A percentile compares a stretch with the other conserved stretches of the same genome.
Evolutionary conservation across 2,797 vertebrate genomes (phyloP).

Genomic region (Aulostomus chinensis): DNA sequence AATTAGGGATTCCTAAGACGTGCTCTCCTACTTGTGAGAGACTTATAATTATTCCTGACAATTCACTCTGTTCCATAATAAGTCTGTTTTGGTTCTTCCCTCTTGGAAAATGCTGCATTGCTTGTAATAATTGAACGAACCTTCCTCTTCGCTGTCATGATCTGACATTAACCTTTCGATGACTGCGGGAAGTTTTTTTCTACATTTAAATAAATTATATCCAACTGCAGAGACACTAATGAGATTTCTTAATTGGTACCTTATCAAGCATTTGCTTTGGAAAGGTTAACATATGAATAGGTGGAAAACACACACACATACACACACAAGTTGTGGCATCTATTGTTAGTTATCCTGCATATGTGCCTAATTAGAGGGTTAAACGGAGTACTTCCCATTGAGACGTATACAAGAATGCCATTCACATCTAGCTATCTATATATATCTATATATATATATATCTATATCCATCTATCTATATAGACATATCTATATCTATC

Average conservation of each 20-base stretch:
- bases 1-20: no score
- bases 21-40: no score
- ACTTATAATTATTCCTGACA: no score
- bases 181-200: neutral
- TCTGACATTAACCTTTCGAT: slow-evolving; percentile 2
- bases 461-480: no score
- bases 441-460: no score
- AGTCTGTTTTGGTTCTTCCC: no score
- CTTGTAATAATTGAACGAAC: no score
- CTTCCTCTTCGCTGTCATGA: neutral
- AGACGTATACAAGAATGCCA: no score
- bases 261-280: slow-evolving; percentile 8
- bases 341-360: neutral
- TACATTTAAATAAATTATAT: neutral
- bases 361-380: slow-evolving; percentile 27
- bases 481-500: no score
- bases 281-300: slow-evolving; percentile 13
- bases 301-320: neutral
- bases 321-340: neutral
- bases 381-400: slow-evolving; percentile 2
- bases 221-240: slow-evolving; percentile 8
- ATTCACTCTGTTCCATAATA: neutral
- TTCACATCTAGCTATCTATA: no score
- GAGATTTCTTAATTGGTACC: slow-evolving; percentile 32
- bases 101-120: no score